Evolutionary conservation across 2,888 invertebrate genomes (phyloP), one percentile per base, ranked within the genome.

Genomic region (Lamellibrachia columna): DNA sequence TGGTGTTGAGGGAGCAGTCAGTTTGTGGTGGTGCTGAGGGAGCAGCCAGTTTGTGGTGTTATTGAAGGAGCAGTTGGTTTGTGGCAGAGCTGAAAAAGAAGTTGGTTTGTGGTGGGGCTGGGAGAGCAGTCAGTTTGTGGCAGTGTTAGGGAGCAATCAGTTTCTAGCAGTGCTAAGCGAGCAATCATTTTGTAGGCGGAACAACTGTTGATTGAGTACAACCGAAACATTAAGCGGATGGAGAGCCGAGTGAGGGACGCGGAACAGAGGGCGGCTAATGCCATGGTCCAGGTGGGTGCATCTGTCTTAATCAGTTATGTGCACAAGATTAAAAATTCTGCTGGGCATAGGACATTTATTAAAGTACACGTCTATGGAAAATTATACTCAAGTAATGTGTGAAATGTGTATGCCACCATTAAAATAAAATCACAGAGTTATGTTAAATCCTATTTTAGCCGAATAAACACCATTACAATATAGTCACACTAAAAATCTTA

Each of bases 161-260:
- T 53, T 91, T 55, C 11, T 52, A 9, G 52, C 75, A 22, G 7
- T 75, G 75, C 22, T 75, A 22, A 75, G 75, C 22, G 75, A 75
- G 75, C 75, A 75, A n/a, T 75, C n/a, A 75, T 93, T 75, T 92
- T 55, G 28, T 92, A 96, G 96, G 95, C 95, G 7, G 96, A 96
- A 92, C 94, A 95, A 92, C 95, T 95, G 95, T 95, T 96, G 92
- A 93, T 94, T 22, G 96, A 96, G 92, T 96, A 96, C 94, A 95
- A 95, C 0, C 93, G 94, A 91, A 95, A 96, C 91, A 95, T 96
- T 58, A 94, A 95, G 92, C 93, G 95, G 52, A 95, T 96, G 94
- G 96, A 96, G 93, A 95, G 95, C 91, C 94, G 96, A 92, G 95
- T 96, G 90, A 93, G 95, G 92, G 96, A 96, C 15, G 95, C 96